A percentile compares a stretch with the other conserved stretches of the same genome.
phyloP scores from a whole-genome alignment of 2,113 vertebrate species.

The Falco punctatus region DNA sequence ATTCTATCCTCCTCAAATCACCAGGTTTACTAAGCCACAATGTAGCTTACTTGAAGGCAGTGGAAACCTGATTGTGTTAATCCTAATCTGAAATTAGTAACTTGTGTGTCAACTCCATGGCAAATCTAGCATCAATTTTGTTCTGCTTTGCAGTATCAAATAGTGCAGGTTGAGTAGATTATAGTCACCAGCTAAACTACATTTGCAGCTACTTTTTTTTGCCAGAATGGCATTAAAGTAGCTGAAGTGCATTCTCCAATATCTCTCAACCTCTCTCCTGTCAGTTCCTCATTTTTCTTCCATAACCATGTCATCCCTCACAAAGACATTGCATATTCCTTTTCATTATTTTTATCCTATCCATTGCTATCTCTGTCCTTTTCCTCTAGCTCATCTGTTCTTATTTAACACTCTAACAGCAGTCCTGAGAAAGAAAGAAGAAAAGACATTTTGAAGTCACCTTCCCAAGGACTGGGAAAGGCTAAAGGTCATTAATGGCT shows the following conservation, averaged over 20 bases:
- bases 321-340: neutral
- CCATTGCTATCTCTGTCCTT: neutral
- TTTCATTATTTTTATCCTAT: neutral
- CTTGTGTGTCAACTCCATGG: neutral
- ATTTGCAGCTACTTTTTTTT: conserved; percentile 2
- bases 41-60: neutral
- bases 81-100: neutral
- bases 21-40: neutral
- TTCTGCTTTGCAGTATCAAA: neutral
- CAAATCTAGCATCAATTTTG: neutral
- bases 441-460: neutral
- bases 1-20: neutral
- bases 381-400: neutral
- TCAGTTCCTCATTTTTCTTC: neutral
- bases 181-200: neutral
- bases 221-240: neutral
- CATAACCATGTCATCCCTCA: neutral
- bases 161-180: neutral
- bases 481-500: neutral
- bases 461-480: neutral
- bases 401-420: neutral
- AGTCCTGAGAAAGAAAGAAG: neutral
- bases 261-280: neutral
- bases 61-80: neutral
- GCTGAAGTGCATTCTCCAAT: neutral